Evolutionary conservation across 2,888 invertebrate species (phyloP).

Genomic region (Sceliomorpha sp.): DNA sequence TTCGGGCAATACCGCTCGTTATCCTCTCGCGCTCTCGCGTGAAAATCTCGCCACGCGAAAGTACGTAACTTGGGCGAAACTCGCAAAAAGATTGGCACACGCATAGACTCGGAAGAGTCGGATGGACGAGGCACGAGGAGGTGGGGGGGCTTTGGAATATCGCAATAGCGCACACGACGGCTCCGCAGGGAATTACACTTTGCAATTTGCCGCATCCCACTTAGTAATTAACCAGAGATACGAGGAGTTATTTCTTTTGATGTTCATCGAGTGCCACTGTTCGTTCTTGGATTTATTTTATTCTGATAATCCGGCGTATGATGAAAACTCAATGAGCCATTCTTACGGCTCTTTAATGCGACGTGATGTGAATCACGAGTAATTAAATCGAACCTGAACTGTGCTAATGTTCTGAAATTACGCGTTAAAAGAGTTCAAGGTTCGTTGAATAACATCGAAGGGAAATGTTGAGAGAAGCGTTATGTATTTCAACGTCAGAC

Average conservation of each 20-base stretch:
- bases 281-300: conserved; percentile 45
- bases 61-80: too few species aligned
- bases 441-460: too few species aligned
- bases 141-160: conserved; percentile 35
- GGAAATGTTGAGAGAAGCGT: too few species aligned
- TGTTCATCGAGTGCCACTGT: conserved; percentile 42
- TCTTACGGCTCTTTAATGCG: conserved; percentile 32
- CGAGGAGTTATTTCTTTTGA: conserved; percentile 45
- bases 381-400: too few species aligned
- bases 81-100: conserved; percentile 52
- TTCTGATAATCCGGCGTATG: conserved; percentile 30
- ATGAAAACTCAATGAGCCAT: conserved; percentile 44
- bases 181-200: conserved; percentile 51
- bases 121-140: conserved; percentile 29
- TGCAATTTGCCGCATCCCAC: conserved; percentile 48
- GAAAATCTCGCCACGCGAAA: too few species aligned
- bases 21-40: too few species aligned
- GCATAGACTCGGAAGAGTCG: conserved; percentile 32
- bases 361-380: conserved; percentile 8
- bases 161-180: conserved; percentile 35
- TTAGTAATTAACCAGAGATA: conserved; percentile 50
- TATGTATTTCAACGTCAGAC: too few species aligned
- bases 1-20: conserved; percentile 7
- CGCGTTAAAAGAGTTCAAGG: too few species aligned
- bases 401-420: too few species aligned